Evolutionary conservation across 1,140 invertebrate species (phyloP), one percentile per base, ranked within the genome.

Genomic region (Drosophila guanche): DNA sequence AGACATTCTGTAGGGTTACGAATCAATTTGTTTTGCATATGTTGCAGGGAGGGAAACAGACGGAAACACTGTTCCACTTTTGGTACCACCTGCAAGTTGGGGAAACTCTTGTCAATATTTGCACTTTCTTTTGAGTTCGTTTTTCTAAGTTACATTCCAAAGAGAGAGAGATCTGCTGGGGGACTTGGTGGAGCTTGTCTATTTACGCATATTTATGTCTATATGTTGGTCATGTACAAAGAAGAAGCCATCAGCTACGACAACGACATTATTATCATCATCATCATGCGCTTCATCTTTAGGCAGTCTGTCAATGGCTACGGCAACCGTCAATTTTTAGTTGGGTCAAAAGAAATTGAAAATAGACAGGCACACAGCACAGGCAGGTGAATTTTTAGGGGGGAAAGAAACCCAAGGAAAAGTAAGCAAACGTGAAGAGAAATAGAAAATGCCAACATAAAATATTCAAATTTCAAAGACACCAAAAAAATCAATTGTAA

Each of bases 201-300:
- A 84, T 83, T 83, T 76, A 83, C 75, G 80, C 80, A 83, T 84
- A 85, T 85, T 83, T 85, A 71, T 83, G 79, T 84, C 75, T 83
- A 75, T 71, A 75, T 83, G 79, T 84, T 83, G 79, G 60, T 70
- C 79, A 70, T 71, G 57, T 84, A 76, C 80, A 84, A 83, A 85
- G 75, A 79, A 65, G 65, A 79, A 73, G 33, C 60, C 76, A 78
- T 79, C 76, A 78, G 47, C 59, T 66, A 5, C 29, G 62, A 47
- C 71, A 69, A 41, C 51, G 23, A 6, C 47, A 40, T 7, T 60
- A 73, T 23, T 53, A 58, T 47, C 58, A 45, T 41, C 43, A 27
- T 50, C 57, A 12, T 53, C 41, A 47, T 54, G 42, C 27, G 50
- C 61, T 8, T 67, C 65, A 37, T 61, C 33, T 52, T 16, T 46